phyloP scores from a whole-genome alignment of 2,113 vertebrate genomes.

The Podarcis cretensis region DNA sequence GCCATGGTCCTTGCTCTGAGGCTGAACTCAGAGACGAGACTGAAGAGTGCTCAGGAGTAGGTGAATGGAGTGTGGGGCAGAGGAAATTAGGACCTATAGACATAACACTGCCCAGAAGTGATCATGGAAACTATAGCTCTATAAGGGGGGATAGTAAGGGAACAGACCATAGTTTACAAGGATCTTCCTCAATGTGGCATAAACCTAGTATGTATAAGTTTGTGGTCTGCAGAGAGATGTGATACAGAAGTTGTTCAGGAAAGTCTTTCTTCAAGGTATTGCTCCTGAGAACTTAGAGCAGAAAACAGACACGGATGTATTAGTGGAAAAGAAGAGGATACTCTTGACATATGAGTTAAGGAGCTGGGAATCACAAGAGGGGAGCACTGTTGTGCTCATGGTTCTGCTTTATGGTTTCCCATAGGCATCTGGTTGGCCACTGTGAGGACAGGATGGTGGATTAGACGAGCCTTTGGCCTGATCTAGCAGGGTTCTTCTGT shows the following conservation, averaged over 20 bases:
- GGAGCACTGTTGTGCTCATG: no score
- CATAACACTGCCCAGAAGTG: background rate
- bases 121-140: background rate
- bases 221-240: no score
- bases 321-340: background rate
- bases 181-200: background rate
- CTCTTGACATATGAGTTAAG: no score
- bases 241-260: background rate
- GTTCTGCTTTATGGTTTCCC: no score
- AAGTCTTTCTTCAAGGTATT: background rate
- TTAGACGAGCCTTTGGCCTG: no score
- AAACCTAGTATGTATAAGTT: background rate
- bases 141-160: background rate
- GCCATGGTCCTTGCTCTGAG: background rate
- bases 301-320: background rate
- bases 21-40: background rate
- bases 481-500: no score
- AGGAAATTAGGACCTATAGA: background rate
- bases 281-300: background rate
- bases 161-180: background rate
- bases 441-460: no score
- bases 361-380: no score
- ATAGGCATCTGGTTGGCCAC: no score
- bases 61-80: background rate
- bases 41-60: background rate